Evolutionary conservation across 2,113 vertebrate genomes (phyloP), one percentile per base, ranked within the genome.

Genomic region (Jacana jacana): DNA sequence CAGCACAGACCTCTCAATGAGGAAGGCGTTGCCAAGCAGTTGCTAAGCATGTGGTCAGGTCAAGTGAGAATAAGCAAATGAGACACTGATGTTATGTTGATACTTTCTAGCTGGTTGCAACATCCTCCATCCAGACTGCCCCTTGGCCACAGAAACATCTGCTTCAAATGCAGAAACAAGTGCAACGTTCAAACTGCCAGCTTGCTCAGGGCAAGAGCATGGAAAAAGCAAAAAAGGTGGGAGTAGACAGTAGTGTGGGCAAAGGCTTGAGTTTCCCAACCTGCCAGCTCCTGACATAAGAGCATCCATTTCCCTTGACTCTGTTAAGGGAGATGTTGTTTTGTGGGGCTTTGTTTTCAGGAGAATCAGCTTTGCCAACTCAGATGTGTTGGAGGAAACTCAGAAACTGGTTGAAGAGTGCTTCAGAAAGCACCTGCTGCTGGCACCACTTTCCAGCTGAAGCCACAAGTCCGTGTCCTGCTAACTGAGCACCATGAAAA

Each of bases 391-490:
- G 35, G 61, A 71, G 33, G 19, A 64, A 78, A 76, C 46, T 51
- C 46, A 44, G 66, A 46, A 54, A 18, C 17, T 75, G 18, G 10
- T 28, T 69, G 64, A 61, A 57, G 69, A 49, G 37, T 22, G 49
- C 44, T 82, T 71, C 25, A 71, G 65, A 44, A 81, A 54, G 51
- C 1, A 3, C 37, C 86, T 82, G 42, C 60, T 89, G 61, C 46
- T 66, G 78, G 78, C 69, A 87, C 4, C 37, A 17, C 77, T 37
- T 58, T 64, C 20, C 28, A 22, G 4, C 2, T 72, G 13, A 15
- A 13, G n/a, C 39, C 64, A 76, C 2, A 1, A 33, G n/a, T 33
- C 66, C 0, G 0, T 24, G n/a, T 48, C 46, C 72, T 31, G 40
- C 73, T 39, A 39, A 37, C 23, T 57, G 65, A 49, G 61, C 52